Evolutionary conservation across 2,888 invertebrate genomes (phyloP).

Genomic region (Cerastis leucographa): DNA sequence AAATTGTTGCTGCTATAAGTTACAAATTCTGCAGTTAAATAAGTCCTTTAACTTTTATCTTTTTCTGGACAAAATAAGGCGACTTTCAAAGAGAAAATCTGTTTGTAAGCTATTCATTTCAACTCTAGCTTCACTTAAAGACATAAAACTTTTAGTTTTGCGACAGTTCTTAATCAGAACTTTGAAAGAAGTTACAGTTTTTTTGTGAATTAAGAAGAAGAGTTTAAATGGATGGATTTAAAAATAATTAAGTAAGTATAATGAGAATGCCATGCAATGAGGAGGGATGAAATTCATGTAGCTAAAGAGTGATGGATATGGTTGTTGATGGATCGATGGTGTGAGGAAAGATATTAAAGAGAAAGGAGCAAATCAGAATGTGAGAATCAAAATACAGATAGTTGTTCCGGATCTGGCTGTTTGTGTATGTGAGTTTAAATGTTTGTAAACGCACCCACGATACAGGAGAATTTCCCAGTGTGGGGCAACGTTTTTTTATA

Average conservation of each 20-base stretch:
- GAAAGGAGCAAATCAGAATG: no score
- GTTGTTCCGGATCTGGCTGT: no score
- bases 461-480: no score
- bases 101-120: slow-evolving; percentile 2
- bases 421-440: no score
- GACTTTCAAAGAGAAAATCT: neutral
- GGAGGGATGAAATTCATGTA: no score
- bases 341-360: no score
- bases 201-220: neutral
- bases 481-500: no score
- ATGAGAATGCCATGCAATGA: no score
- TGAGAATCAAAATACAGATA: no score
- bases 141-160: neutral
- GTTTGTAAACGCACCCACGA: no score
- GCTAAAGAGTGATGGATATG: no score
- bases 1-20: neutral
- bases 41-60: neutral
- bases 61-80: neutral
- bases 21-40: slow-evolving; percentile 4
- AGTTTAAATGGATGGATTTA: neutral
- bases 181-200: neutral
- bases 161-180: neutral
- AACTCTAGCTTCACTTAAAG: neutral
- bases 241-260: neutral
- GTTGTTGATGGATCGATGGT: no score